Base-by-base conservation (phyloP, 1,140 invertebrate species). In the Holotrichia oblita region DNA sequence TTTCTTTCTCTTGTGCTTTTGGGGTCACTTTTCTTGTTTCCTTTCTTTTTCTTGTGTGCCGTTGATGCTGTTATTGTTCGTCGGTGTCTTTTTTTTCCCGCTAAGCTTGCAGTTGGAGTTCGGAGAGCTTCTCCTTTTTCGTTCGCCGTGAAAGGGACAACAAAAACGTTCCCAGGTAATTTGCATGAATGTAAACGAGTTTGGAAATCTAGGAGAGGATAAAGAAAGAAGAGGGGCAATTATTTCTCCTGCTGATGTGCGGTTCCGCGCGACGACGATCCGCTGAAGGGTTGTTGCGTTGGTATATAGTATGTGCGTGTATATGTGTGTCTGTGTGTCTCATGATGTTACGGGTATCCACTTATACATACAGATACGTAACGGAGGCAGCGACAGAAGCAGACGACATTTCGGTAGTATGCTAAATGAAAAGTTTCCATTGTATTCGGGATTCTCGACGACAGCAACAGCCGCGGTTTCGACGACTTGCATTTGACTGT, bases 381-480 rank as follows among this genome's bases (percentile, higher is more conserved):
- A 34, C 27, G 17, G 48, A 55, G 44, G n/a, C n/a, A 55, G 48
- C 48, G 14, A n/a, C 48, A 17, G 48, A 14, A 17, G 12, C 17
- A n/a, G 12, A 55, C 48, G 48, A 55, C n/a, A 55, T 55, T 55
- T 55, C 81, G 81, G 83, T 77, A 82, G 81, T 83, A 83, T 83
- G 81, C 82, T 83, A 82, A 82, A 80, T 83, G 83, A 85, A 85
- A 83, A 83, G 83, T 81, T 80, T 83, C 85, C 84, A 87, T 87
- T 87, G 85, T 86, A 84, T 85, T 85, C 85, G 80, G 79, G 76
- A 55, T 73, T 73, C 78, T 40, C 73, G 79, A 69, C 48, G 64
- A 72, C 64, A 27, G 64, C 40, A n/a, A 61, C 61, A n/a, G 77
- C 14, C 69, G 48, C 48, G 48, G 48, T 55, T 55, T 55, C 48